Conservation (phyloP, 2,888 invertebrate species). For the Panorpa germanica region DNA sequence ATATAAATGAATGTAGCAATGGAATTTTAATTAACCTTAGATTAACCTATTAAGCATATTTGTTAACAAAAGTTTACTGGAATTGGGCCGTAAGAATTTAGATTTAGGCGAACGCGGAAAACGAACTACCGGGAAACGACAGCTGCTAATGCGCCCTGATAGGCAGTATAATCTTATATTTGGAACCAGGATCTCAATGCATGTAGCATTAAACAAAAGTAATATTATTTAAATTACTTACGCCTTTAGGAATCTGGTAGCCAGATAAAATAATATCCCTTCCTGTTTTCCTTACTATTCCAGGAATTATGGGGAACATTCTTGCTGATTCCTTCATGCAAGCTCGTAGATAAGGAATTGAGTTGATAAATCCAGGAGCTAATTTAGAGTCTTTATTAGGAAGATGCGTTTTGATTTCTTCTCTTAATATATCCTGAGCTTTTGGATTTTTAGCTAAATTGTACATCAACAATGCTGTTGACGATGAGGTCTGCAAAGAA, state of each 20-base stretch:
- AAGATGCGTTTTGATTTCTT: constrained; percentile 20
- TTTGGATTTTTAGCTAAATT: constrained; percentile 30
- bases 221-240: constrained; percentile 15
- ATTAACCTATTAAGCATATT: too few relatives aligned
- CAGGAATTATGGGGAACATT: constrained; percentile 23
- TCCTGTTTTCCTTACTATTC: constrained; percentile 23
- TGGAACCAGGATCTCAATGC: too few relatives aligned
- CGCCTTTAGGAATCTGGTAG: constrained; percentile 26
- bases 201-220: too few relatives aligned
- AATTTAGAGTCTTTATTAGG: constrained; percentile 15
- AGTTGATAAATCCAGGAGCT: constrained; percentile 10
- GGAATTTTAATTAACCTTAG: too few relatives aligned
- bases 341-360: constrained; percentile 33
- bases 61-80: too few relatives aligned
- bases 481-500: constrained; percentile 26
- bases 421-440: constrained; percentile 29
- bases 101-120: too few relatives aligned
- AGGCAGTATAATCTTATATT: too few relatives aligned
- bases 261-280: constrained; percentile 25
- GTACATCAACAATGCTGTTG: constrained; percentile 27
- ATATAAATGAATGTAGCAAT: not conserved
- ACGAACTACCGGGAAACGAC: too few relatives aligned
- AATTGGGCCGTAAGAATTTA: too few relatives aligned
- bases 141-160: too few relatives aligned
- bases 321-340: constrained; percentile 42